These are phyloP conservation scores for Henicopernis longicauda DNA, from an alignment of 2,113 vertebrate species.

Conservation along the genomic window DNA sequence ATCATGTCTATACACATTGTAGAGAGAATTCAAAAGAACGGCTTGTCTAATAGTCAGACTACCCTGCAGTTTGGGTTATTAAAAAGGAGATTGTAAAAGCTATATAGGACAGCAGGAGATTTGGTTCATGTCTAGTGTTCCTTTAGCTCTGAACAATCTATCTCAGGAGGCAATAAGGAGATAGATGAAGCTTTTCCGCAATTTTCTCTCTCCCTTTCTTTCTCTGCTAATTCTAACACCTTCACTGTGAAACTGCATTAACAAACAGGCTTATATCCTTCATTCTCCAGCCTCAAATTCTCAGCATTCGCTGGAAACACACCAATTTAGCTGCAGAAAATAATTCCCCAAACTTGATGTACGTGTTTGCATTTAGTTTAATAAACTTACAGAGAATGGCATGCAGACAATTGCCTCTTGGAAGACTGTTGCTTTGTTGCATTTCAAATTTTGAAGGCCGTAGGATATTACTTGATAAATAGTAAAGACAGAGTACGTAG, in stretches of 20 bases:
- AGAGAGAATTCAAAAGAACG: conserved; percentile 53
- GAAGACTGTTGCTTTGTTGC: background rate
- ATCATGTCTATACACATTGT: conserved; percentile 48
- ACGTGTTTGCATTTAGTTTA: background rate
- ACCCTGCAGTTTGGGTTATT: conserved; percentile 62
- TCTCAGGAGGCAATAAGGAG: conserved; percentile 68
- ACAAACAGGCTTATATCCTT: conserved; percentile 37
- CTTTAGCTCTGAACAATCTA: conserved; percentile 66
- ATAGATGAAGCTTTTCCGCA: conserved; percentile 62
- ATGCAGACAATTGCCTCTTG: background rate
- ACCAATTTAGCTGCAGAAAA: conserved; percentile 17
- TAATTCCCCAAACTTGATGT: background rate
- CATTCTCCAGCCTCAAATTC: background rate
- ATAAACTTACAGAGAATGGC: background rate
- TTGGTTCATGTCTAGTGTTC: conserved; percentile 61
- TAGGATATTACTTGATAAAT: background rate
- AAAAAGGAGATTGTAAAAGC: conserved; percentile 70
- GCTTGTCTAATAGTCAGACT: conserved; percentile 60
- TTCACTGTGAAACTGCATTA: conserved; percentile 64
- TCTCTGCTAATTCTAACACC: conserved; percentile 63
- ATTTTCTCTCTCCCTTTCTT: conserved; percentile 40
- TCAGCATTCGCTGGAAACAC: background rate
- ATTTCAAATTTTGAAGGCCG: background rate
- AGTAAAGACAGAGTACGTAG: background rate
- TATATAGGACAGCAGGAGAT: conserved; percentile 70